Evolutionary conservation across 2,797 vertebrate species (phyloP).

Genomic region (Telmatherina bonti): DNA sequence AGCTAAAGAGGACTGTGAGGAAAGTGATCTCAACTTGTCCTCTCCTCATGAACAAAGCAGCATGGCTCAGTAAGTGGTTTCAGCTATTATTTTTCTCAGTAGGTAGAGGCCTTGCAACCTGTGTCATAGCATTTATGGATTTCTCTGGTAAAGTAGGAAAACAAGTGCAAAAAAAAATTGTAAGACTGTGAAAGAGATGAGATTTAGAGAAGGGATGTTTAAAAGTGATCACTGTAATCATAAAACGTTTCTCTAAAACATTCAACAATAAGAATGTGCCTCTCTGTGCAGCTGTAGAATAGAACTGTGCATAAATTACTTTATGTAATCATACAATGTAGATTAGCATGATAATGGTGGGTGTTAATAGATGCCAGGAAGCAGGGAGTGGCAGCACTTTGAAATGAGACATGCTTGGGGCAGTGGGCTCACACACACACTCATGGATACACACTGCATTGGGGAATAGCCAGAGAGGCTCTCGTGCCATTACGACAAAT

Average conservation of each 20-base stretch:
- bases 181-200: constrained; percentile 29
- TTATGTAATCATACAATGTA: constrained; percentile 99
- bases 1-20: constrained; percentile 68
- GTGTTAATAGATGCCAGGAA: constrained; percentile 99
- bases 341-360: constrained; percentile 99
- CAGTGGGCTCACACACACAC: constrained; percentile 82
- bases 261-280: constrained; percentile 83
- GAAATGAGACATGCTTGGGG: constrained; percentile 98
- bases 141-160: constrained; percentile 53
- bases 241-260: constrained; percentile 69
- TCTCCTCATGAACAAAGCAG: constrained; percentile 70
- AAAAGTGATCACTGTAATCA: constrained; percentile 44
- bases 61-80: constrained; percentile 58
- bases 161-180: constrained; percentile 48
- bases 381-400: constrained; percentile 96
- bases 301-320: constrained; percentile 98
- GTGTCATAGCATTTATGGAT: constrained; percentile 35
- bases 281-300: constrained; percentile 89
- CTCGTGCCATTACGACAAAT: constrained; percentile 82
- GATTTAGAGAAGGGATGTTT: constrained; percentile 29
- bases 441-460: constrained; percentile 75
- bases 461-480: constrained; percentile 84
- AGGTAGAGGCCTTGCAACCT: constrained; percentile 60
- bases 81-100: constrained; percentile 73
- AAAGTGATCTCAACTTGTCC: constrained; percentile 67